Evolutionary conservation across 1,140 invertebrate species (phyloP), one percentile per base, ranked within the genome.

Genomic region (Hyles euphorbiae): DNA sequence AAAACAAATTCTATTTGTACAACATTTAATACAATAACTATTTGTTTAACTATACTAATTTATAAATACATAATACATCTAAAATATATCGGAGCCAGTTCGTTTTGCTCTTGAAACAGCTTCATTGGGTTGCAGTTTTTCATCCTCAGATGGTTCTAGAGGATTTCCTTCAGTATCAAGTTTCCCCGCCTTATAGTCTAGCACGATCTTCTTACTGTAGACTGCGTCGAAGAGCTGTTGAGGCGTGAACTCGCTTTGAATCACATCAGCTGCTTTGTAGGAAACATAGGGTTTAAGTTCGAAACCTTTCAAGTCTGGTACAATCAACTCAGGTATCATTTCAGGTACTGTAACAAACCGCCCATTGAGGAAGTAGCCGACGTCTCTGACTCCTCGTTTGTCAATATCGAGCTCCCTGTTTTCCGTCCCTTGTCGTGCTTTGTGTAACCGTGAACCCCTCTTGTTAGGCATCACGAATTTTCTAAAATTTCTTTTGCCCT

Each of bases 221-320:
- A 96, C 90, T 3, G 92, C 92, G 82, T 96, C 91, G 78, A 98
- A 98, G 11, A 98, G 89, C 79, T 97, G 93, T 87, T 96, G 79
- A 6, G 97, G 88, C 10, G 96, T 97, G 68, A 97, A 97, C 83
- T 95, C 92, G 6, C 92, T 91, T 80, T 97, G 94, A 9, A 89
- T 76, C 3, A 98, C 91, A 56, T 96, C 93, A 7, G 91, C 87
- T 0, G 92, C 91, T 84, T 91, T 92, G 72, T 98, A 99, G 0
- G 96, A 96, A 0, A 99, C 98, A 78, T 99, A 99, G 0, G 98
- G 96, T 85, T 98, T 98, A 33, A 99, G 88, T 88, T 93, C 83
- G 76, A 92, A 96, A 61, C 90, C 93, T 67, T 91, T 94, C 3
- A 99, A 87, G 81, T 98, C 93, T 2, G 98, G 98, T 11, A 99